These are phyloP conservation scores for Alouatta palliata DNA, from an alignment of 2,113 vertebrate genomes.

Conservation along the genomic window DNA sequence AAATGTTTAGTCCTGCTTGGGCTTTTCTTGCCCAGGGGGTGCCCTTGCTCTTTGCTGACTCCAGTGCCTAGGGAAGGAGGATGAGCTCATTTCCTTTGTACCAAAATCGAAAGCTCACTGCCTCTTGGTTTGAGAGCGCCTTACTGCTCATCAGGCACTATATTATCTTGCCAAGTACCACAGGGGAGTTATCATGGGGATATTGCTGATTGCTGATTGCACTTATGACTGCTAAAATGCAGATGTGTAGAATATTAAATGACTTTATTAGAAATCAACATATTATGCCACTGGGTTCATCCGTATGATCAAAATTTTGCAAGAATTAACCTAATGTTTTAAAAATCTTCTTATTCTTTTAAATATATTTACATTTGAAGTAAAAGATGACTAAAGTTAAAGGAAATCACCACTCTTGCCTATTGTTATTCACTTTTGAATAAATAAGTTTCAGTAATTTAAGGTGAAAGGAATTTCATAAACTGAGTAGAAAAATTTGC, in stretches of 20 bases:
- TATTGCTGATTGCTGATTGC: conserved; percentile 57
- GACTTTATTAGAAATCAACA: conserved; percentile 71
- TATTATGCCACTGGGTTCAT: conserved; percentile 35
- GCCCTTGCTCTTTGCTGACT: not conserved
- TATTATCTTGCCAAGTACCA: conserved; percentile 49
- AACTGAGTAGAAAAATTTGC: not conserved
- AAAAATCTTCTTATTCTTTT: conserved; percentile 27
- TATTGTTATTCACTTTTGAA: not conserved
- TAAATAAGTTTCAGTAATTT: not conserved
- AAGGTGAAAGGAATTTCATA: not conserved
- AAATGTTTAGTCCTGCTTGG: not conserved
- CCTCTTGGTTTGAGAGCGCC: not conserved
- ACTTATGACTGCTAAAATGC: conserved; percentile 66
- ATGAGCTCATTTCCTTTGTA: conserved; percentile 29
- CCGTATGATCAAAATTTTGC: conserved; percentile 27
- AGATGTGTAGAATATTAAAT: conserved; percentile 69
- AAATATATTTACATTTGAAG: not conserved
- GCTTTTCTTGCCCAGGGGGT: not conserved
- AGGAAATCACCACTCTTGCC: not conserved
- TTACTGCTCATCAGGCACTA: conserved; percentile 42
- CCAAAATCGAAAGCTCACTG: not conserved
- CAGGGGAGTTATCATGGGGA: conserved; percentile 45
- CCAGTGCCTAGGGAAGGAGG: not conserved
- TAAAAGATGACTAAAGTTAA: not conserved
- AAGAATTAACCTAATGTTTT: conserved; percentile 56